Percentiles rank a stretch among this genome's conserved stretches.
phyloP scores from a whole-genome alignment of 2,113 vertebrate genomes.

The Prolemur simus region DNA sequence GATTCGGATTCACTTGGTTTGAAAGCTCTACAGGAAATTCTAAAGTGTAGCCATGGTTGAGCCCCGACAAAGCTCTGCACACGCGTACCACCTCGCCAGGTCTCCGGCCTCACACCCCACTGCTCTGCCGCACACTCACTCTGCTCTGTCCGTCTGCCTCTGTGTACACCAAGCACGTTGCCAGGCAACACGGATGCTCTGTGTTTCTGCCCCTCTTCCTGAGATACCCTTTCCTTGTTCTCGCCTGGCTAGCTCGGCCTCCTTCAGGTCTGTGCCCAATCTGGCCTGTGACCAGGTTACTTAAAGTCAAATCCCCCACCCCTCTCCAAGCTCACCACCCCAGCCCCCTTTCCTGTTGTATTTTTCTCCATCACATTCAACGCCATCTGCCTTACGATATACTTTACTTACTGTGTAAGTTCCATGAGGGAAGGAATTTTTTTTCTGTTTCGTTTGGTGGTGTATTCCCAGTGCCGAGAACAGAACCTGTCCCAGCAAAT shows the following conservation, averaged over 20 bases:
- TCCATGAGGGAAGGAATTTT: not conserved
- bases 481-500: not conserved
- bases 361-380: not conserved
- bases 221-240: not conserved
- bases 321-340: accelerated
- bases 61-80: not conserved
- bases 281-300: not conserved
- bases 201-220: not conserved
- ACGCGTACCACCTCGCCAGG: accelerated
- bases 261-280: not conserved
- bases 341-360: not conserved
- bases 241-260: not conserved
- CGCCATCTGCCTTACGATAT: not conserved
- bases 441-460: not conserved
- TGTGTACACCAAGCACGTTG: accelerated
- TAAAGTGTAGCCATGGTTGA: not conserved
- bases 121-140: not conserved
- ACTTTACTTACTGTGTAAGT: not conserved
- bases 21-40: not conserved
- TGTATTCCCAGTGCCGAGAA: not conserved
- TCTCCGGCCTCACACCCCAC: too few species aligned
- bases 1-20: not conserved
- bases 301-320: not conserved
- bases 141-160: not conserved
- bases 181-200: too few species aligned